A percentile compares a stretch with the other conserved stretches of the same genome.
Evolutionary conservation across 2,113 vertebrate genomes (phyloP).

Genomic region (Pionites leucogaster): DNA sequence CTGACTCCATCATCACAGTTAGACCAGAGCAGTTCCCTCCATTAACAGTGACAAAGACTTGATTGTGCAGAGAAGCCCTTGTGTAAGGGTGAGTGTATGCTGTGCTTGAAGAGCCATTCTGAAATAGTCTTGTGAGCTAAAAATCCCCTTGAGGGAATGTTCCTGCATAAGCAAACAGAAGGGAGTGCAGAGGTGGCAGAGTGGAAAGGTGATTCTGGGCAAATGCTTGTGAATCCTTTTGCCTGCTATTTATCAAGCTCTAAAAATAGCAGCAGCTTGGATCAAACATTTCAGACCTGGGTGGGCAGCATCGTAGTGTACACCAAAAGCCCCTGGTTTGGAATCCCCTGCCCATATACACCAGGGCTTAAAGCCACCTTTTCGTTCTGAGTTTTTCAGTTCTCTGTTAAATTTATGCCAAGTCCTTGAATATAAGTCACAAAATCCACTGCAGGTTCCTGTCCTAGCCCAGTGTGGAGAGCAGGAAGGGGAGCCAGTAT

Average conservation of each 20-base stretch:
- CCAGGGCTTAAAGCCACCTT: not conserved
- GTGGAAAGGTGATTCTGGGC: conserved; percentile 52
- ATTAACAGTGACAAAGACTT: not conserved
- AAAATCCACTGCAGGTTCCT: not conserved
- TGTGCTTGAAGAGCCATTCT: not conserved
- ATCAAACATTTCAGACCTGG: not conserved
- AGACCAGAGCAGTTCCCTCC: not conserved
- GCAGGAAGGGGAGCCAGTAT: not conserved
- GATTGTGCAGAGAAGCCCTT: not conserved
- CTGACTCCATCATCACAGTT: not conserved
- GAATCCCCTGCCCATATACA: not conserved
- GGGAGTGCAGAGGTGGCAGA: conserved; percentile 15
- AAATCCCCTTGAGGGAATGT: not conserved
- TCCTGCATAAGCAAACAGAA: conserved; percentile 30
- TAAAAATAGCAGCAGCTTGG: conserved; percentile 30
- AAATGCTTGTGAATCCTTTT: conserved; percentile 38
- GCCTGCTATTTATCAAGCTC: conserved; percentile 52
- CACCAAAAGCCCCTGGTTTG: not conserved
- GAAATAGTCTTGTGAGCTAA: conserved; percentile 7
- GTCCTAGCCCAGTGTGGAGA: not conserved
- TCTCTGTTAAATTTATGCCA: not conserved
- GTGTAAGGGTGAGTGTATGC: not conserved
- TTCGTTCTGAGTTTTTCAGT: not conserved
- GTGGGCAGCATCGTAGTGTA: not conserved
- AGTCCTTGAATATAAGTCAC: not conserved